A percentile compares a stretch with the other conserved stretches of the same genome.
Evolutionary conservation across 2,888 invertebrate genomes (phyloP).

Genomic region (Mesopsocus fuscifrons): DNA sequence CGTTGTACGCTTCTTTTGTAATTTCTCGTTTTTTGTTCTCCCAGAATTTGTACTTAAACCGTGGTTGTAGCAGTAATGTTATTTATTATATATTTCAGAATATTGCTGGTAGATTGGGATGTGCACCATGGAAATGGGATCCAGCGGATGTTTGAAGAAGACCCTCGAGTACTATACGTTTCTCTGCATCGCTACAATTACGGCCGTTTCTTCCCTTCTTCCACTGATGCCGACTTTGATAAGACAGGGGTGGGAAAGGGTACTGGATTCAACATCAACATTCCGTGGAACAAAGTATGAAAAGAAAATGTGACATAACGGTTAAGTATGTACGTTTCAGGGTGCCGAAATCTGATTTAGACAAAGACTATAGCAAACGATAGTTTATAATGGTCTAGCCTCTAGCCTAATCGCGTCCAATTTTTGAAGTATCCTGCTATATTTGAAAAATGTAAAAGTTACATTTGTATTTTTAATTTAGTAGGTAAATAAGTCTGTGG

Average conservation of each 20-base stretch:
- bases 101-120: conserved; percentile 83
- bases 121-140: conserved; percentile 93
- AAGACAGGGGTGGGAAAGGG: conserved; percentile 46
- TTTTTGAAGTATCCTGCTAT: too few relatives aligned
- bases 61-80: conserved; percentile 3
- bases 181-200: conserved; percentile 85
- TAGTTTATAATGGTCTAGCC: too few relatives aligned
- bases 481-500: too few relatives aligned
- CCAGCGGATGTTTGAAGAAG: conserved; percentile 56
- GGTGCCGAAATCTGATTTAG: too few relatives aligned
- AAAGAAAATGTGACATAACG: conserved; percentile 13
- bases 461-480: too few relatives aligned
- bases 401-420: too few relatives aligned
- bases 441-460: too few relatives aligned
- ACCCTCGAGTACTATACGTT: conserved; percentile 65
- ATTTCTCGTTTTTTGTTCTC: conserved; percentile 1
- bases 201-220: conserved; percentile 72
- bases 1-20: background rate
- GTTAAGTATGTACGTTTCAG: conserved; percentile 4
- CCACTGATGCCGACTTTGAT: conserved; percentile 42
- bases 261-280: conserved; percentile 73
- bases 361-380: too few relatives aligned
- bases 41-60: conserved; percentile 11
- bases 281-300: conserved; percentile 81
- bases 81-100: too few relatives aligned